These are phyloP conservation scores for Echinometra lucunter DNA, from an alignment of 53 echinoderm and acorn worm genomes.

Conservation along the genomic window DNA sequence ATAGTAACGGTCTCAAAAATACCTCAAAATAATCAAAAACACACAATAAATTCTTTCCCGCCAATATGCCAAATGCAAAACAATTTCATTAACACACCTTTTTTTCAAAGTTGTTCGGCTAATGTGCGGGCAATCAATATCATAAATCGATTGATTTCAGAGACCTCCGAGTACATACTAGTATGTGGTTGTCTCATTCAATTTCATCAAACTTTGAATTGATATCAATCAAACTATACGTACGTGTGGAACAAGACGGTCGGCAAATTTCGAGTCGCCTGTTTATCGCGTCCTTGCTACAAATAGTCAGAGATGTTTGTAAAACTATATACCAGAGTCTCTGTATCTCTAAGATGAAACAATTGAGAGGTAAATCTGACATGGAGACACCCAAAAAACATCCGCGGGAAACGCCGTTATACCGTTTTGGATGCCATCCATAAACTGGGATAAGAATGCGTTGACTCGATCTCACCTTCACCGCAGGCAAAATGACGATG, in stretches of 20 bases:
- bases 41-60: background rate
- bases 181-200: background rate
- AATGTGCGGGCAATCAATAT: too few relatives aligned
- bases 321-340: background rate
- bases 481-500: slow-evolving; percentile 49
- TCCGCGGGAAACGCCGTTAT: background rate
- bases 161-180: background rate
- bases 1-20: slow-evolving; percentile 19
- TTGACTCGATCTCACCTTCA: background rate
- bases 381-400: background rate
- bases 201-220: background rate
- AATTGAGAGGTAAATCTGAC: background rate
- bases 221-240: background rate
- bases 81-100: background rate
- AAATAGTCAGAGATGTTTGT: background rate
- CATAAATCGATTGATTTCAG: background rate
- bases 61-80: background rate
- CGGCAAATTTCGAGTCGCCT: background rate
- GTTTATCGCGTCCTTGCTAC: background rate
- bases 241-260: background rate
- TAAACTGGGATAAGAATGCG: slow-evolving; percentile 8
- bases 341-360: background rate
- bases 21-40: slow-evolving; percentile 13
- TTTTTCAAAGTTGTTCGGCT: too few relatives aligned
- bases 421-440: background rate